Evolutionary conservation across 2,113 vertebrate species (phyloP), one percentile per base, ranked within the genome.

Genomic region (Formicarius rufipectus): DNA sequence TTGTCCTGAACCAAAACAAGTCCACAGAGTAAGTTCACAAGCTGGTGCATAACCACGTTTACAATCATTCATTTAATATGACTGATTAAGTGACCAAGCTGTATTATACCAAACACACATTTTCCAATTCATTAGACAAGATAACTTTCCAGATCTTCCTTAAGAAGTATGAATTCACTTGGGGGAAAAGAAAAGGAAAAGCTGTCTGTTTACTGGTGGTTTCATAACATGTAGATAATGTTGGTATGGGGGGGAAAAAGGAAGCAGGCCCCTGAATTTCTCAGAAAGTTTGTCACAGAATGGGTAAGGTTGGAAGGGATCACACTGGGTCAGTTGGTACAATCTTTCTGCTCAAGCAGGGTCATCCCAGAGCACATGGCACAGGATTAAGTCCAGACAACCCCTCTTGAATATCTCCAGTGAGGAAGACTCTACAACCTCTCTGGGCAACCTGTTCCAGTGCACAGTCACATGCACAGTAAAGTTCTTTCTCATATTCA

Each of bases 111-210:
- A 52, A 82, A 87, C 22, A 7, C 40, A 2, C 4, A 15, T 56
- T 52, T 87, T 58, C 49, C 28, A 40, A 9, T 77, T 37, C 12
- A 53, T 86, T 47, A 72, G 45, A 35, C n/a, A 66, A 44, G 12
- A 33, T 39, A 56, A 39, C 15, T 59, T 82, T 53, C 10, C 31
- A 52, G 6, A 6, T 72, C 18, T 82, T 82, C 33, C 17, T 78
- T 66, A 40, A 1, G 2, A 87, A 52, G 6, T 37, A 49, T 1
- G 1, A 42, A 35, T 53, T 45, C 13, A 49, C 6, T 3, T 31
- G 7, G 9, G 12, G 14, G 15, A 9, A 28, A 68, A 59, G 2
- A 15, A 13, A 17, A 24, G 13, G 27, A 58, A 53, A 62, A 50
- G 2, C 9, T 23, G 8, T 47, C 14, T 13, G 3, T 84, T 66